Evolutionary conservation across 2,797 vertebrate species (phyloP).

Genomic region (Spatula clypeata): DNA sequence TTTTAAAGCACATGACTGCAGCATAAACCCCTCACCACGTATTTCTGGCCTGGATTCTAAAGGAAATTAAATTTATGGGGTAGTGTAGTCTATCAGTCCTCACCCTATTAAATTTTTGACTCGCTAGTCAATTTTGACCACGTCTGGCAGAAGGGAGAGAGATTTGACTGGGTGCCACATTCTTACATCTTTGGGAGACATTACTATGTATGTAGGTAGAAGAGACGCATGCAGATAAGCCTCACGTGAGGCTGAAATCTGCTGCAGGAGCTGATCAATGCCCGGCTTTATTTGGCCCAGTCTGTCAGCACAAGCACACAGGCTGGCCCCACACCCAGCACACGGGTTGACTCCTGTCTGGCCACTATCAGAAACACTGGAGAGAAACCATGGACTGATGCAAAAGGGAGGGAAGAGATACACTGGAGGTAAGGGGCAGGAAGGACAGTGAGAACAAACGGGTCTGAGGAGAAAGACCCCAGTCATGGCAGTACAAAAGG

Average conservation of each 20-base stretch:
- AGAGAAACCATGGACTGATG: not conserved
- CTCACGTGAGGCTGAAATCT: not conserved
- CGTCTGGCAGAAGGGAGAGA: not conserved
- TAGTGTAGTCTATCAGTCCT: not conserved
- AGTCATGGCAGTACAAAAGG: not conserved
- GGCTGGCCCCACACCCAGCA: not conserved
- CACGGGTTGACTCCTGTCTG: not conserved
- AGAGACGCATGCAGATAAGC: not conserved
- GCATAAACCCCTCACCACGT: slow-evolving; percentile 7
- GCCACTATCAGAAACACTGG: not conserved
- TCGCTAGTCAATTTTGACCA: not conserved
- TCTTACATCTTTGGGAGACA: not conserved
- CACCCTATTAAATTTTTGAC: not conserved
- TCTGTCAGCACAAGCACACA: not conserved
- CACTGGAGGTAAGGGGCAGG: not conserved
- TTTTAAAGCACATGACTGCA: slow-evolving; percentile 11
- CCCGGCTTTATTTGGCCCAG: not conserved
- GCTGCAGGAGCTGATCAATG: not conserved
- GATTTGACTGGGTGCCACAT: not conserved
- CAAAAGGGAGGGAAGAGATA: not conserved
- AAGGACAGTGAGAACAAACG: not conserved
- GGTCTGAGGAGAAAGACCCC: not conserved
- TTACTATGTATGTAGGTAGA: not conserved
- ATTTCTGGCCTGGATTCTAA: slow-evolving; percentile 14
- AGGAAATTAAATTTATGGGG: slow-evolving; percentile 15